Conservation (phyloP, 2,888 invertebrate species). For the Euproctis similis region DNA sequence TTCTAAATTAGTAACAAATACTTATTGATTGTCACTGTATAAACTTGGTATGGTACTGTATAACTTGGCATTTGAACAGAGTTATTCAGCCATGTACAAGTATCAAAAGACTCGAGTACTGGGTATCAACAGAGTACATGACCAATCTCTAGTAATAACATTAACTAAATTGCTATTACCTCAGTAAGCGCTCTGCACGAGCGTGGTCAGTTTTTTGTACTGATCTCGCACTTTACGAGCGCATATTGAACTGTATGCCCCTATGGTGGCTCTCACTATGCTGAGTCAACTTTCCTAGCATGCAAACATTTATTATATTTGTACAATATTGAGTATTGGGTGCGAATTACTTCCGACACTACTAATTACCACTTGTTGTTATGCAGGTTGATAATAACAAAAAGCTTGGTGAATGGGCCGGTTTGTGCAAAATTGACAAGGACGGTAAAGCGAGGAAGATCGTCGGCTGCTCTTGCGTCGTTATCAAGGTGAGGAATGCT, state of each 20-base stretch:
- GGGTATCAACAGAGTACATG: too few species aligned
- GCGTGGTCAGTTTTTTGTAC: conserved; percentile 31
- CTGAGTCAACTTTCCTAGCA: conserved; percentile 70
- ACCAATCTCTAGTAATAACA: too few species aligned
- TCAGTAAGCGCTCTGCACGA: conserved; percentile 58
- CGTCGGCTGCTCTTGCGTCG: conserved; percentile 98
- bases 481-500: conserved; percentile 92
- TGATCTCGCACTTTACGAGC: conserved; percentile 43
- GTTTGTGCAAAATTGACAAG: conserved; percentile 99
- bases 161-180: too few species aligned
- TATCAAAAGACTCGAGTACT: too few species aligned
- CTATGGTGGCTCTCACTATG: conserved; percentile 63
- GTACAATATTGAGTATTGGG: not conserved
- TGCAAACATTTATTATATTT: conserved; percentile 54
- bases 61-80: too few species aligned
- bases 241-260: conserved; percentile 56
- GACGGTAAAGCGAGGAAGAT: conserved; percentile 99
- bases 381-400: conserved; percentile 95
- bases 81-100: too few species aligned
- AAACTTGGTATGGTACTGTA: too few species aligned
- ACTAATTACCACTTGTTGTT: too few species aligned
- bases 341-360: too few species aligned
- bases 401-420: conserved; percentile 99
- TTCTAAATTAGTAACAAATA: too few species aligned
- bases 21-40: too few species aligned